Conservation (phyloP, 2,888 invertebrate species). For the Drosophila nr. medialis region DNA sequence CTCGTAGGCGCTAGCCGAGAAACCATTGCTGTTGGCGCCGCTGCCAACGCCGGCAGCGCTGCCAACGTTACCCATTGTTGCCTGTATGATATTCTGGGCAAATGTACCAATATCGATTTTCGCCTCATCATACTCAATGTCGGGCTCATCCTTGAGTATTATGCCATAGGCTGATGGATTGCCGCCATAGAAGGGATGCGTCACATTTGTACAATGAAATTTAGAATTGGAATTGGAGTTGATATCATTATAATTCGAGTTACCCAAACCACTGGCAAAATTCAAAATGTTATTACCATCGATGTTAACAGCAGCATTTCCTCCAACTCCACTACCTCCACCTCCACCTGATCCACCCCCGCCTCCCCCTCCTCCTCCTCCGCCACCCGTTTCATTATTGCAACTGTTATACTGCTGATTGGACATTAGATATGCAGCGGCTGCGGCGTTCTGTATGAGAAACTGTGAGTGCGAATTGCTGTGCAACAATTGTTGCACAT, state of each 20-base stretch:
- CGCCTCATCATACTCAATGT: conserved; percentile 90
- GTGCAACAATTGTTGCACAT: conserved; percentile 40
- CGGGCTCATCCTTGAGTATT: conserved; percentile 92
- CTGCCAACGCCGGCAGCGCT: conserved; percentile 9
- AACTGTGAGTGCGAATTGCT: conserved; percentile 86
- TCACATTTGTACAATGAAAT: conserved; percentile 59
- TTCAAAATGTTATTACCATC: conserved; percentile 83
- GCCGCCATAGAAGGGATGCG: conserved; percentile 80
- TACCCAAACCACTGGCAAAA: conserved; percentile 79
- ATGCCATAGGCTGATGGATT: conserved; percentile 92
- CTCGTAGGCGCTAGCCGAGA: conserved; percentile 87
- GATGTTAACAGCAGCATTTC: conserved; percentile 52
- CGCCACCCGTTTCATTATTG: conserved; percentile 16
- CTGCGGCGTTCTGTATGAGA: conserved; percentile 87
- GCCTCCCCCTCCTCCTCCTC: not conserved
- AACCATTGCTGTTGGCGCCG: conserved; percentile 25
- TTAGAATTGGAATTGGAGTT: conserved; percentile 75
- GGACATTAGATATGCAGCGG: conserved; percentile 87
- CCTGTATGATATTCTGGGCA: conserved; percentile 83
- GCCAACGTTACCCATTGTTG: conserved; percentile 67
- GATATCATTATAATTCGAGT: conserved; percentile 77
- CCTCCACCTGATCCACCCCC: conserved; percentile 79
- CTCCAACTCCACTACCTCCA: conserved; percentile 53
- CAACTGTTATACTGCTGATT: conserved; percentile 71
- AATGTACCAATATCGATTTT: conserved; percentile 88